Conservation (phyloP, 2,797 vertebrate genomes). For the Emydoidea blandingii region DNA sequence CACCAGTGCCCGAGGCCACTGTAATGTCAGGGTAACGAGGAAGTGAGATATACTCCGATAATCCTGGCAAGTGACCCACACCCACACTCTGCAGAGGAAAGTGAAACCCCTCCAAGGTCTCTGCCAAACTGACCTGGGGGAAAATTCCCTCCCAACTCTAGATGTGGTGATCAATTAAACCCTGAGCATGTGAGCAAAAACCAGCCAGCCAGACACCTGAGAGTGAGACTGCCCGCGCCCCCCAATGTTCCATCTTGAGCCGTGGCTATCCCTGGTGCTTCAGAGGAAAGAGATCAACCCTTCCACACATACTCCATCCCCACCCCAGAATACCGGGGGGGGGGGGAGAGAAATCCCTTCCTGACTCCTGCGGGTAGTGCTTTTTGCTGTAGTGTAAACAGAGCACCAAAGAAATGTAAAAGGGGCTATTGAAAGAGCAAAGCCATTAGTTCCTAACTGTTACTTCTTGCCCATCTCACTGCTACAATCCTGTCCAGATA, state of each 20-base stretch:
- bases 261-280: no score
- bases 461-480: slow-evolving; percentile 34
- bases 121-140: neutral
- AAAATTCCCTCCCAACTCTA: neutral
- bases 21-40: neutral
- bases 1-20: neutral
- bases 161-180: neutral
- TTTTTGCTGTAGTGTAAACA: slow-evolving; percentile 18
- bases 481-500: slow-evolving; percentile 42
- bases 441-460: slow-evolving; percentile 55
- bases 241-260: no score
- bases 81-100: neutral
- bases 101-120: neutral
- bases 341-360: no score
- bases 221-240: neutral
- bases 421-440: slow-evolving; percentile 25
- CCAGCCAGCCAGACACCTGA: neutral
- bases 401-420: slow-evolving; percentile 56
- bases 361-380: neutral
- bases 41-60: neutral
- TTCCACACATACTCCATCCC: no score
- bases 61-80: neutral
- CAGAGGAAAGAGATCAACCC: no score
- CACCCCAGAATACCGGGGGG: no score
- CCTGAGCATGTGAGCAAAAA: neutral